Evolutionary conservation across 2,113 vertebrate genomes (phyloP), one percentile per base, ranked within the genome.

Genomic region (Tyrannus savana): DNA sequence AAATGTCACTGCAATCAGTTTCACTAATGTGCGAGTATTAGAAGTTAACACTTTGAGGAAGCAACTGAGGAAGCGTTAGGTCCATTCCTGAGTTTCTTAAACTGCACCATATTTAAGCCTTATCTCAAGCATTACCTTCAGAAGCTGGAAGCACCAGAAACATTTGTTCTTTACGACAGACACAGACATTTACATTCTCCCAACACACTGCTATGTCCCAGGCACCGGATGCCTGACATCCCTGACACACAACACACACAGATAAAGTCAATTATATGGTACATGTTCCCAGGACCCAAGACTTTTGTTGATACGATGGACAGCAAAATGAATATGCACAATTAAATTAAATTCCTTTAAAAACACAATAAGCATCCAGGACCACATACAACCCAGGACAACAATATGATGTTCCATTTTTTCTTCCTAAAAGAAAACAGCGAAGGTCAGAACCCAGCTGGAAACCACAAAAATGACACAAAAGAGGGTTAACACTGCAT

Each of bases 391-490:
- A 90, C 28, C 47, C 52, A 67, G 33, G 56, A 81, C 60, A 94
- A 91, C 63, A 94, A 47, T 27, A 63, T 9, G 14, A 75, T 78
- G 56, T 84, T 78, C 76, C 60, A n/a, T 84, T 89, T 96, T 73
- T 84, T 42, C 39, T 84, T 60, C 59, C 33, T 27, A 15, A 88
- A 88, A 80, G 59, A 73, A 89, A 91, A 84, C 84, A 89, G 92
- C 47, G 94, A 95, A 94, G 46, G 92, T 94, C 77, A 96, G 67
- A 82, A 82, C 87, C 95, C 66, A 50, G 86, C 85, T 74, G 86
- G n/a, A 95, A 90, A 56, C 90, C 90, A 93, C 92, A 95, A 90
- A 95, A 96, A 96, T 86, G 3, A 74, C 76, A 93, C 44, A 74
- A 63, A 96, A 89, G 93, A 64, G 56, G 62, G 81, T 93, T 94